Percentiles rank a stretch among this genome's conserved stretches.
Evolutionary conservation across 2,113 vertebrate genomes (phyloP).

Genomic region (Galemys pyrenaicus): DNA sequence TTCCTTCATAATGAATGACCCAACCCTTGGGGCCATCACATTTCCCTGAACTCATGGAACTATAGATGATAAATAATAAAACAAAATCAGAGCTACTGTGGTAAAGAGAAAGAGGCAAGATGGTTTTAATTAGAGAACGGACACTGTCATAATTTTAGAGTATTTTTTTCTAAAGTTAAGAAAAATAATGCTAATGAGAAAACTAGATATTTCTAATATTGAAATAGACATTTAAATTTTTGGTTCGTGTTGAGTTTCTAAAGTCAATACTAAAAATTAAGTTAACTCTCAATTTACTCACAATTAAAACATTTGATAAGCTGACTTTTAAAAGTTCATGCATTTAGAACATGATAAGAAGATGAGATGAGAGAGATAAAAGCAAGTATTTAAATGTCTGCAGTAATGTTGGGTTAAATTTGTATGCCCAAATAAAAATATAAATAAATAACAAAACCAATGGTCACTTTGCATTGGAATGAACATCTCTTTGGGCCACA

Average conservation of each 20-base stretch:
- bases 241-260: neutral
- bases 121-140: neutral
- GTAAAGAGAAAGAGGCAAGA: neutral
- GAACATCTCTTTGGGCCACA: neutral
- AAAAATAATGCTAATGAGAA: neutral
- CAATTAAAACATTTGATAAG: neutral
- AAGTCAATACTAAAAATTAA: too few species aligned
- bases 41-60: neutral
- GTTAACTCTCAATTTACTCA: neutral
- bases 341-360: neutral
- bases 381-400: neutral
- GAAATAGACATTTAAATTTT: neutral
- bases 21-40: fast-evolving
- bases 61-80: neutral
- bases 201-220: neutral
- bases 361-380: neutral
- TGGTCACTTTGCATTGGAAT: neutral
- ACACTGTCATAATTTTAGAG: neutral
- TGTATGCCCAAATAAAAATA: neutral
- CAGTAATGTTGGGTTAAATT: neutral
- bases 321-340: neutral
- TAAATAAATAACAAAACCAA: neutral
- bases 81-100: neutral
- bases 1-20: neutral
- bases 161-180: neutral